These are phyloP conservation scores for Dermolepida albohirtum DNA, from an alignment of 2,888 invertebrate species.

Conservation along the genomic window DNA sequence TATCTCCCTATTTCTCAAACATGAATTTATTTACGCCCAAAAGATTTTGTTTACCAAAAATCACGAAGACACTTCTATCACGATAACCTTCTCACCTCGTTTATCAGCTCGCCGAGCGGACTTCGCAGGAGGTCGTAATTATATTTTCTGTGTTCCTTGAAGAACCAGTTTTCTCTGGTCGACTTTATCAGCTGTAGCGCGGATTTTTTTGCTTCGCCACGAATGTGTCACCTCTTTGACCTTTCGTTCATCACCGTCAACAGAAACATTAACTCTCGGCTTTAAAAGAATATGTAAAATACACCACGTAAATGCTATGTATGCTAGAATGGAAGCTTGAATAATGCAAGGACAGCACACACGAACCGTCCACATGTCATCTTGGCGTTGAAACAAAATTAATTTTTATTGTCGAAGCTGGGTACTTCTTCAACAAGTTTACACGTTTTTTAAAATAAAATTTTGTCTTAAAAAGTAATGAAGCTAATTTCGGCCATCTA, in stretches of 20 bases:
- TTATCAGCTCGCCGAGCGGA: slow-evolving; percentile 1
- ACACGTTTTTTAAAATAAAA: too few relatives aligned
- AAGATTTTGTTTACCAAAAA: slow-evolving; percentile 9
- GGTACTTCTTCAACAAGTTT: slow-evolving; percentile 13
- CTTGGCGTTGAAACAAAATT: slow-evolving; percentile 13
- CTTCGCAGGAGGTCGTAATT: slow-evolving; percentile 35
- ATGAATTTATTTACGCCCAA: slow-evolving; percentile 11
- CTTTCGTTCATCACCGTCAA: not conserved
- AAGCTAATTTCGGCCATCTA: too few relatives aligned
- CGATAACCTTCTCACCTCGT: slow-evolving; percentile 10
- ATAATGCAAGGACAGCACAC: slow-evolving; percentile 10
- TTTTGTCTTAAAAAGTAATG: too few relatives aligned
- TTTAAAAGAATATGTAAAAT: not conserved
- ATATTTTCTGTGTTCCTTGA: slow-evolving; percentile 8
- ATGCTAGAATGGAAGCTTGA: not conserved
- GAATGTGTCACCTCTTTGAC: slow-evolving; percentile 12
- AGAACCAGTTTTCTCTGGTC: slow-evolving; percentile 27
- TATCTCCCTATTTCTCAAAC: not conserved
- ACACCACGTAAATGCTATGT: not conserved
- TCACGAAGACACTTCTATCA: not conserved
- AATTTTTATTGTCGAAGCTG: slow-evolving; percentile 11
- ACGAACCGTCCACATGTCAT: slow-evolving; percentile 1
- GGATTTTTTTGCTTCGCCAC: slow-evolving; percentile 4
- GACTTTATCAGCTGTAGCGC: slow-evolving; percentile 20
- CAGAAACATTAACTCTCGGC: slow-evolving; percentile 1